phyloP scores from a whole-genome alignment of 2,113 vertebrate species.

The Percina caprodes region DNA sequence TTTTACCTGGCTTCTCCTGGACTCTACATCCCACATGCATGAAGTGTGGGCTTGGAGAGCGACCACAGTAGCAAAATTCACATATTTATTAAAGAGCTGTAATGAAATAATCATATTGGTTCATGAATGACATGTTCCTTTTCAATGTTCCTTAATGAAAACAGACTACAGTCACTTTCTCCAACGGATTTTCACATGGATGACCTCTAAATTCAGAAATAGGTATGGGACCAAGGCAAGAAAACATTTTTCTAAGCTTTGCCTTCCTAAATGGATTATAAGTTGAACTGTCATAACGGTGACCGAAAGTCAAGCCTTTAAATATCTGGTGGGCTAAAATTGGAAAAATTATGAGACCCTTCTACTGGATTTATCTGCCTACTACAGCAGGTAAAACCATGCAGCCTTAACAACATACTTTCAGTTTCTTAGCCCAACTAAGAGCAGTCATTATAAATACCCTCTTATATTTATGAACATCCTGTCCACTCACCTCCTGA shows the following conservation, averaged over 20 bases:
- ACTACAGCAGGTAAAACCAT: neutral
- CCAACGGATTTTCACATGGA: neutral
- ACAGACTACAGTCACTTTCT: neutral
- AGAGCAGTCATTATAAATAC: neutral
- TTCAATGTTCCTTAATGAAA: neutral
- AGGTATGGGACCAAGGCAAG: neutral
- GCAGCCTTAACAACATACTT: neutral
- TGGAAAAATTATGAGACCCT: slow-evolving; percentile 1
- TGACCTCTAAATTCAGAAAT: neutral
- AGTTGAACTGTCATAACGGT: slow-evolving; percentile 37
- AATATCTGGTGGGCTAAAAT: slow-evolving; percentile 35
- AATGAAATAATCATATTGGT: slow-evolving; percentile 9
- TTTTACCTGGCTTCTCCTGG: slow-evolving; percentile 91
- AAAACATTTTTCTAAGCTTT: slow-evolving; percentile 27
- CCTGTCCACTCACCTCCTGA: slow-evolving; percentile 84
- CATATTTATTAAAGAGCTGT: slow-evolving; percentile 91
- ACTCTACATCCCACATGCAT: slow-evolving; percentile 89
- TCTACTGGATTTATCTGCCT: neutral
- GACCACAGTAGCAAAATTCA: slow-evolving; percentile 85
- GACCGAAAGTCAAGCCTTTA: slow-evolving; percentile 10
- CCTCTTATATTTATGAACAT: neutral
- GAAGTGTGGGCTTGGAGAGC: slow-evolving; percentile 81
- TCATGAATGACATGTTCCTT: neutral
- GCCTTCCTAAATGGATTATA: slow-evolving; percentile 54
- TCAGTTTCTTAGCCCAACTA: neutral